phyloP scores from a whole-genome alignment of 1,140 invertebrate genomes.

The Drosophila prosaltans region DNA sequence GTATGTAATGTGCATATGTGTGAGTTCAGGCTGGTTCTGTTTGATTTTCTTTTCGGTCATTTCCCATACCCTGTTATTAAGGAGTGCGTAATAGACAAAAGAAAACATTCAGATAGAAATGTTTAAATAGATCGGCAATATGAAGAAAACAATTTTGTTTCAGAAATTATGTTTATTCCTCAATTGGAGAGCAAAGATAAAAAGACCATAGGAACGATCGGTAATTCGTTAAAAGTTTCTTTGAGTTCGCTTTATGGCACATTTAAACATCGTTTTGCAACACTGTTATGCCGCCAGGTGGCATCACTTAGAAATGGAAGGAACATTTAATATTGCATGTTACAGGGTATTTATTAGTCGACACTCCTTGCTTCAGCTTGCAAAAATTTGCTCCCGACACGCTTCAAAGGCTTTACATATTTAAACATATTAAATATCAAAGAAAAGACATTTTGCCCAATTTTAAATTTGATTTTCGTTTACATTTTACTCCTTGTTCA shows the following conservation, averaged over 20 bases:
- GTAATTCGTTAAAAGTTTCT: too few species aligned
- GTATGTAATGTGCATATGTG: slow-evolving; percentile 25
- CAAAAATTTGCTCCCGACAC: slow-evolving; percentile 42
- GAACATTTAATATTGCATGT: not conserved
- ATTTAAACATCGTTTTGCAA: too few species aligned
- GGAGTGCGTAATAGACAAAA: too few species aligned
- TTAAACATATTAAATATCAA: slow-evolving; percentile 81
- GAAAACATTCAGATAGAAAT: too few species aligned
- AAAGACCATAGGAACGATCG: too few species aligned
- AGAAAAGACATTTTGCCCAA: slow-evolving; percentile 59
- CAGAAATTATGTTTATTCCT: too few species aligned
- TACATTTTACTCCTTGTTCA: slow-evolving; percentile 34
- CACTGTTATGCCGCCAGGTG: too few species aligned
- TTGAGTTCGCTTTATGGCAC: too few species aligned
- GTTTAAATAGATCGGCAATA: too few species aligned
- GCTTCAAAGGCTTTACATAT: slow-evolving; percentile 76
- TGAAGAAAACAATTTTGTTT: too few species aligned
- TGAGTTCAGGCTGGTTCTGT: slow-evolving; percentile 22
- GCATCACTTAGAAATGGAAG: too few species aligned
- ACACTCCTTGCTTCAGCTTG: not conserved
- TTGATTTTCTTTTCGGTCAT: slow-evolving; percentile 25
- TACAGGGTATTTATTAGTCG: not conserved
- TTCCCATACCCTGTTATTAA: not conserved
- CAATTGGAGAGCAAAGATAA: too few species aligned
- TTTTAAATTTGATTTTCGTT: slow-evolving; percentile 60